These are phyloP conservation scores for Sigmodon hispidus DNA, from an alignment of 2,113 vertebrate genomes.

Conservation along the genomic window DNA sequence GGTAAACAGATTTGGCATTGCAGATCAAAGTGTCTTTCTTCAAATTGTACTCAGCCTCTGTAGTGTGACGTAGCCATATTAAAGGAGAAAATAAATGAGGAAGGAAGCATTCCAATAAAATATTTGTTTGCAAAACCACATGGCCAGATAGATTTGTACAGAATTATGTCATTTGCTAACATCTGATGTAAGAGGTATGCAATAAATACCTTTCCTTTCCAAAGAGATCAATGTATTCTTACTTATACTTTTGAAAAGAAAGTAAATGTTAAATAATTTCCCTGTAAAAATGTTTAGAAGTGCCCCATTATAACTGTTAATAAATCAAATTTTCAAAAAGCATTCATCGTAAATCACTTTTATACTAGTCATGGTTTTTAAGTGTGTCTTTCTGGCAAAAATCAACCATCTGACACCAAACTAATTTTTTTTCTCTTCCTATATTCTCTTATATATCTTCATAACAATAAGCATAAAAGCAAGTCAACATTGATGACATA, in stretches of 20 bases:
- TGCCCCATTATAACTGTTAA: background rate
- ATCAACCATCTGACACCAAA: background rate
- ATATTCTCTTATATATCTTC: background rate
- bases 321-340: constrained; percentile 22
- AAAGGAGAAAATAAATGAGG: background rate
- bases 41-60: background rate
- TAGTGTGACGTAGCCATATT: background rate
- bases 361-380: background rate
- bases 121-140: background rate
- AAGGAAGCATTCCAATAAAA: background rate
- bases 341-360: background rate
- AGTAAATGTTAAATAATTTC: background rate
- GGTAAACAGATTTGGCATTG: background rate
- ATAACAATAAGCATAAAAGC: background rate
- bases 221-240: constrained; percentile 1
- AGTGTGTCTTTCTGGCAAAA: background rate
- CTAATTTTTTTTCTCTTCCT: background rate
- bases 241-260: constrained; percentile 12
- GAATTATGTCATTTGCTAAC: background rate
- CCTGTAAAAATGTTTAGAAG: background rate
- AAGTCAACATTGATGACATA: constrained; percentile 34
- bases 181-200: background rate
- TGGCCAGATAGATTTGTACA: background rate
- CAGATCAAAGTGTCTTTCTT: background rate
- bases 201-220: background rate